phyloP scores from a whole-genome alignment of 2,113 vertebrate species.

The western clawed frog (Xenopus tropicalis) region UCB_Xtro_10.0 CM004448.2:35768501-35769000 shows the following conservation, averaged over 20 bases:
- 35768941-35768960: neutral
- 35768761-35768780: conserved; percentile 73
- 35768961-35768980: neutral
- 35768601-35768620: neutral
- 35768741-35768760: conserved; percentile 52
- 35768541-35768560: neutral
- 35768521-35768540: too few species aligned
- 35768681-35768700: conserved; percentile 30
- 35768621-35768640: neutral
- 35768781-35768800: conserved; percentile 78
- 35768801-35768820: conserved; percentile 82
- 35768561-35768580: neutral
- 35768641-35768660: neutral
- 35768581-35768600: too few species aligned
- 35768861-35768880: conserved; percentile 86
- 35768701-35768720: conserved; percentile 82
- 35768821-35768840: conserved; percentile 71
- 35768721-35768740: conserved; percentile 60
- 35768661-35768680: neutral
- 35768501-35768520: too few species aligned
- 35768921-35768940: neutral
- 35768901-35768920: conserved; percentile 80
- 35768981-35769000: neutral
- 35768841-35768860: conserved; percentile 81
- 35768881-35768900: conserved; percentile 81